Evolutionary conservation across 2,888 invertebrate species (phyloP).

Genomic region (Nemapogon koenigi): DNA sequence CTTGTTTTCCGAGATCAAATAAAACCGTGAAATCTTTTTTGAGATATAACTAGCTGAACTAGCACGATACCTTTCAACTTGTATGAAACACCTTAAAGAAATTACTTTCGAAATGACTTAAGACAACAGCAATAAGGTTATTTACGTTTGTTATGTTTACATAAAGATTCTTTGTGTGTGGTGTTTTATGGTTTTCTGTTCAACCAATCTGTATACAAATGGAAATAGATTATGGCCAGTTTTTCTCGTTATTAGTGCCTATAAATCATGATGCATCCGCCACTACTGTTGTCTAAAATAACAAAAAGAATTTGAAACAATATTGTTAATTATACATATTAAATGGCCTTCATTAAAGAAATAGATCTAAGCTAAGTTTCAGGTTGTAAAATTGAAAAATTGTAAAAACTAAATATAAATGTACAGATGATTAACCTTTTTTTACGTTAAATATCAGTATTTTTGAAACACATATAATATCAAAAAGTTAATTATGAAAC

Average conservation of each 20-base stretch:
- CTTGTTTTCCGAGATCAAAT: no score
- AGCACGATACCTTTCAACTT: background rate
- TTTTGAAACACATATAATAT: background rate
- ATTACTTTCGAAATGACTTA: slow-evolving; percentile 59
- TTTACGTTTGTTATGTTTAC: slow-evolving; percentile 61
- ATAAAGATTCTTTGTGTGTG: slow-evolving; percentile 63
- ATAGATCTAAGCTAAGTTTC: no score
- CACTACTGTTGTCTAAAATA: slow-evolving; percentile 45
- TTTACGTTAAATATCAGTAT: background rate
- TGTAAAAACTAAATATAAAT: no score
- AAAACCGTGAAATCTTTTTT: no score
- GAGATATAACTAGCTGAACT: no score
- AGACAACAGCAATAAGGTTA: slow-evolving; percentile 59
- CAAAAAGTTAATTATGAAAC: background rate
- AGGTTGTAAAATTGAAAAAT: no score
- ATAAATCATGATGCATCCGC: slow-evolving; percentile 59
- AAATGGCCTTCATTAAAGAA: no score
- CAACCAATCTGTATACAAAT: slow-evolving; percentile 62
- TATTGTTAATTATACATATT: no score
- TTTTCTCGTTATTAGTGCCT: slow-evolving; percentile 60
- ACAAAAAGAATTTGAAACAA: no score
- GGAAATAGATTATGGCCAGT: slow-evolving; percentile 63
- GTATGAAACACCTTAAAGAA: slow-evolving; percentile 26
- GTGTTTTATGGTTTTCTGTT: slow-evolving; percentile 64
- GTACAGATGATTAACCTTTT: no score